Evolutionary conservation across 2,113 vertebrate species (phyloP).

Genomic region (Ciconia maguari): DNA sequence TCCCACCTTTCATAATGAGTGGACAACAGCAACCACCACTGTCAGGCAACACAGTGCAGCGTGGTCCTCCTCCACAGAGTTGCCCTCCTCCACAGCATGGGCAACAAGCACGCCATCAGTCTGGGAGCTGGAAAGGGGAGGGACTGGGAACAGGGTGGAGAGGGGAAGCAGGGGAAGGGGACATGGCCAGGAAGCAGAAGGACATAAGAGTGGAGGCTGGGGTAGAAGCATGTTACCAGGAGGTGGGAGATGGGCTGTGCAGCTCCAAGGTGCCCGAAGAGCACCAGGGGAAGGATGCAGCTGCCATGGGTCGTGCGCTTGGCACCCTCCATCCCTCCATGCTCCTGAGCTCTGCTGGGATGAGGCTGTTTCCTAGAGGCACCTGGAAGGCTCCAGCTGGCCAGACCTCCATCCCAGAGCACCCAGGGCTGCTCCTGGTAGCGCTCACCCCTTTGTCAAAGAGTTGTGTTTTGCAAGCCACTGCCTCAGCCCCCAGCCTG

Average conservation of each 20-base stretch:
- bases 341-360: neutral
- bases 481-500: neutral
- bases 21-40: neutral
- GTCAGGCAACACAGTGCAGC: neutral
- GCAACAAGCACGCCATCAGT: neutral
- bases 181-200: neutral
- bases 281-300: neutral
- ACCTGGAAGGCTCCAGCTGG: neutral
- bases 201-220: neutral
- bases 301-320: neutral
- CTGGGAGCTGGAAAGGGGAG: neutral
- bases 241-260: neutral
- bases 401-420: neutral
- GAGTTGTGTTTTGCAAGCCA: neutral
- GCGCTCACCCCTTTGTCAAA: neutral
- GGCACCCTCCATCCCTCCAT: too few species aligned
- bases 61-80: neutral
- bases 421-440: neutral
- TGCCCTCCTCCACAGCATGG: too few species aligned
- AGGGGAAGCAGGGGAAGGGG: neutral
- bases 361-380: neutral
- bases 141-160: neutral
- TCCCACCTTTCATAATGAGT: neutral
- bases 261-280: neutral
- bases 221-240: neutral